These are phyloP conservation scores for Zaprionus taronus DNA, from an alignment of 1,140 invertebrate genomes.

Conservation along the genomic window DNA sequence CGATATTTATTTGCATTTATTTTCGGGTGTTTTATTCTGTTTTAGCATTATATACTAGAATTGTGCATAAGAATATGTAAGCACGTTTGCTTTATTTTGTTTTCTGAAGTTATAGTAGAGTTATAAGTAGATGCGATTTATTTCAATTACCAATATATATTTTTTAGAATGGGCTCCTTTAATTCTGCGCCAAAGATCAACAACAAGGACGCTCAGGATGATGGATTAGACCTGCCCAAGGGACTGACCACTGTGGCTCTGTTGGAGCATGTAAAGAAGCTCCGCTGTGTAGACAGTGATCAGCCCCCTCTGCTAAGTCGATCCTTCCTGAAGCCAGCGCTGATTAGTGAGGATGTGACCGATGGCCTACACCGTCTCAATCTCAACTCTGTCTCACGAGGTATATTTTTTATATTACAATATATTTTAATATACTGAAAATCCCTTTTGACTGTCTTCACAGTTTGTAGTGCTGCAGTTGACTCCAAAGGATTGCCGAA, in stretches of 20 bases:
- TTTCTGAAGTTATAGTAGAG: not conserved
- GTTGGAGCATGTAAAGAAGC: constrained; percentile 85
- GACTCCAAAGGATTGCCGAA: constrained; percentile 60
- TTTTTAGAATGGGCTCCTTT: constrained; percentile 90
- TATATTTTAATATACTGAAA: constrained; percentile 2
- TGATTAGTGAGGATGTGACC: constrained; percentile 60
- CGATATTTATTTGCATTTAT: not conserved
- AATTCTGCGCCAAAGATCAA: constrained; percentile 88
- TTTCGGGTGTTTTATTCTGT: constrained; percentile 12
- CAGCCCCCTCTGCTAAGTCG: constrained; percentile 69
- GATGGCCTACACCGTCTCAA: constrained; percentile 84
- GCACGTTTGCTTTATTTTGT: not conserved
- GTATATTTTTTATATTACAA: constrained; percentile 16
- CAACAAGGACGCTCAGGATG: constrained; percentile 88
- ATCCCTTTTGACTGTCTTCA: not conserved
- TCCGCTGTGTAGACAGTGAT: constrained; percentile 60
- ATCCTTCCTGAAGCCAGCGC: constrained; percentile 64
- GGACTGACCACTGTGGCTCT: constrained; percentile 85
- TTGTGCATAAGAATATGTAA: constrained; percentile 34
- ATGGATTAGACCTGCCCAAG: constrained; percentile 86
- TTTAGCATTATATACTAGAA: constrained; percentile 28
- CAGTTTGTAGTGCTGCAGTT: constrained; percentile 66
- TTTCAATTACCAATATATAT: not conserved
- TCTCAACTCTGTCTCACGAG: constrained; percentile 84
- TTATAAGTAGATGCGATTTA: not conserved